Conservation (phyloP, 2,888 invertebrate species). For the Silvanus unidentatus region DNA sequence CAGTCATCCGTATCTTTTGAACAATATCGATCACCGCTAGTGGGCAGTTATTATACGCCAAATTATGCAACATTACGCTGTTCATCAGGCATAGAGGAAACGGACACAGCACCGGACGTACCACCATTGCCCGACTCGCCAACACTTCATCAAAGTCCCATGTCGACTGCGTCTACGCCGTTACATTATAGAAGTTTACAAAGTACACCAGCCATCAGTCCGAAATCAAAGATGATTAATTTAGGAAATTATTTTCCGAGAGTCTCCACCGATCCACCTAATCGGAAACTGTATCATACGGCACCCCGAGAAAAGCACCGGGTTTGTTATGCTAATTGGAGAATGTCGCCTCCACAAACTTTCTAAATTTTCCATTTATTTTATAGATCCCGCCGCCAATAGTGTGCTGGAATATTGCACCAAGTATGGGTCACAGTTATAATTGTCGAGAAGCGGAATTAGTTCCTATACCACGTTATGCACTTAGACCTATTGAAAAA, state of each 20-base stretch:
- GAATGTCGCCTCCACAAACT: conserved; percentile 9
- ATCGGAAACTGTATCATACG: conserved; percentile 54
- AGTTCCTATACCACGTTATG: conserved; percentile 52
- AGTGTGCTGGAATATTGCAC: conserved; percentile 57
- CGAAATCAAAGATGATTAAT: conserved; percentile 44
- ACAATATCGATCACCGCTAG: conserved; percentile 52
- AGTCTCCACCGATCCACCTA: conserved; percentile 44
- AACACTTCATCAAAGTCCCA: conserved; percentile 35
- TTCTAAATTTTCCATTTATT: conserved; percentile 16
- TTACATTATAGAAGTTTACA: conserved; percentile 44
- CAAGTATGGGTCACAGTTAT: conserved; percentile 56
- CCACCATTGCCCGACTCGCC: conserved; percentile 42
- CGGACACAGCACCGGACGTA: conserved; percentile 37
- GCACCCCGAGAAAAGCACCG: conserved; percentile 56
- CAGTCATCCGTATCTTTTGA: conserved; percentile 45
- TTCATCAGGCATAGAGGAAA: conserved; percentile 20
- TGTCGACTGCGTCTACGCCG: conserved; percentile 27
- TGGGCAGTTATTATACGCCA: conserved; percentile 49
- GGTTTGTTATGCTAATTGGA: conserved; percentile 43
- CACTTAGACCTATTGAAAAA: conserved; percentile 52
- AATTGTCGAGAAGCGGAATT: conserved; percentile 55
- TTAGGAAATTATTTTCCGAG: conserved; percentile 44
- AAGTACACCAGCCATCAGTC: conserved; percentile 40
- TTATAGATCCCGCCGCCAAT: conserved; percentile 53
- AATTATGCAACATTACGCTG: conserved; percentile 49